Base-by-base conservation (phyloP, 2,888 invertebrate genomes). In the Drosophila cognata region DNA sequence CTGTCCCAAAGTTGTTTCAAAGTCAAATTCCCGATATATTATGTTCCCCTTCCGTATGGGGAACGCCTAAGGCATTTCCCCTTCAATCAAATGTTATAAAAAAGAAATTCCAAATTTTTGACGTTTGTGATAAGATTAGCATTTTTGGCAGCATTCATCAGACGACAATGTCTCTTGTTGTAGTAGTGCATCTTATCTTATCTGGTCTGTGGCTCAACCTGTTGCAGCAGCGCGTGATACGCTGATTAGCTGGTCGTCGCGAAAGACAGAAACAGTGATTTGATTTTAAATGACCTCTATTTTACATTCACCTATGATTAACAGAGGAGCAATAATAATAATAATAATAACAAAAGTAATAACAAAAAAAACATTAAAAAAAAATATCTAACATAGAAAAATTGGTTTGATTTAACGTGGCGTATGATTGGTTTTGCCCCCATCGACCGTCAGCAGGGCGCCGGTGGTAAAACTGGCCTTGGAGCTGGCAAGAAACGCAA, bases 401-500 rank as follows among this genome's bases (percentile, higher is more conserved):
- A 60, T 73, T 60, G n/a, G 33, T 53, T 16, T 38, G 10, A 36
- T 61, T 94, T 94, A 96, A 82, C 96, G 94, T 31, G 96, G 96
- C 80, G 96, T 65, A 96, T 97, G 62, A 96, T 83, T 84, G 76
- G 86, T 84, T 61, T 94, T 81, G 94, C 93, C 92, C 6, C 93
- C 97, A 93, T 97, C 97, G 28, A 97, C 95, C 21, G 96, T 95
- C 11, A 97, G 82, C 41, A 94, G 94, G 36, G 94, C 95, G 18
- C 96, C 97, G 16, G 97, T 97, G 56, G 96, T 95, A 90, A 96
- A 97, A 58, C 95, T 95, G 3, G 92, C 90, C 58, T 79, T 95
- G 72, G 96, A 96, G 77, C 97, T 96, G 7, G 98, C 98, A 78
- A 99, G 94, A 93, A 98, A 99, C 46, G 96, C 95, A 74, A 99